Base-by-base conservation (phyloP, 2,113 vertebrate genomes). In the Myotis brandtii region DNA sequence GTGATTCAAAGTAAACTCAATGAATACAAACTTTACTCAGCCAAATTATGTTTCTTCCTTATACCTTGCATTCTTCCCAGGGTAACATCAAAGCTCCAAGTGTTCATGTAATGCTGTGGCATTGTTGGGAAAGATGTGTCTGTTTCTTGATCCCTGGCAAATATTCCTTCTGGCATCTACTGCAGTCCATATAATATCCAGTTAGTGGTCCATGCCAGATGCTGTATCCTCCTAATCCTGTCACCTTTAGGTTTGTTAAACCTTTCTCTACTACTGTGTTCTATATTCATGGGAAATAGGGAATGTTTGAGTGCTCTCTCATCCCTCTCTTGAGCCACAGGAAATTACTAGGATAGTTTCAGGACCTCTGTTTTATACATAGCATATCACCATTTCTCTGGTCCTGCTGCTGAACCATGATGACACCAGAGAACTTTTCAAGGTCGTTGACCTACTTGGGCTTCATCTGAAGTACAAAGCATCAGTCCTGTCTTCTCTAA, bases 21-120 rank as follows among this genome's bases (percentile, higher is more conserved):
- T 66, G 5, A 81, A 48, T 84, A 59, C 50, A 91, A 84, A 8
- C 76, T 86, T 87, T 95, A 91, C 62, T 93, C 18, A 72, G 18
- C 32, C 40, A 93, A 93, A 64, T 54, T 81, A 4, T 66, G 25
- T 92, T 88, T 76, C 50, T 4, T 80, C 18, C 11, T 93, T 21
- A 50, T n/a, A 77, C 4, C 2, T 59, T 52, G 6, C 2, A 43
- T 81, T 94, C 27, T 84, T 37, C 13, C 0, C 0, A 40, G 37
- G 17, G 18, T 80, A 34, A 30, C 3, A 64, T 66, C 25, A 73
- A 69, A 93, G 20, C 12, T 67, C 43, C 16, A 86, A 77, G 10
- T 9, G 43, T 84, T 81, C 34, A 40, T 40, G 23, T 72, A 75
- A 56, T 93, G 16, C 32, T 11, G 27, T 1, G 1, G 1, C 5